A percentile compares a stretch with the other conserved stretches of the same genome.
phyloP scores from a whole-genome alignment of 2,888 invertebrate species.

The Galerucella pusilla region DNA sequence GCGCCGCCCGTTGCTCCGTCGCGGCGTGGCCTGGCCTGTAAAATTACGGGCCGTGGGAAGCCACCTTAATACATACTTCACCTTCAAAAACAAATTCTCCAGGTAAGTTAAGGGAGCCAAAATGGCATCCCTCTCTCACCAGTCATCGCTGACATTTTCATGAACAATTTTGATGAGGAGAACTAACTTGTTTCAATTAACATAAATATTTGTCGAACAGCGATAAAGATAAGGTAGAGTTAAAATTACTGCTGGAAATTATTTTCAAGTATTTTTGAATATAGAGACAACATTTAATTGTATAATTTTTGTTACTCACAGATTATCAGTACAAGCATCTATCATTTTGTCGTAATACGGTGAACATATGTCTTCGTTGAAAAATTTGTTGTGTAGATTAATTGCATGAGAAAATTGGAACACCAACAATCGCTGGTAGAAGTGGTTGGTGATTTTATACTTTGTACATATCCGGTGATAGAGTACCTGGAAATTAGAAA shows the following conservation, averaged over 20 bases:
- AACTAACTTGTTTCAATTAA: too few relatives aligned
- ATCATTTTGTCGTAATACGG: conserved; percentile 69
- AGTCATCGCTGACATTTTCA: too few relatives aligned
- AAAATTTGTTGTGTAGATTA: conserved; percentile 68
- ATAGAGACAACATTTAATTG: background rate
- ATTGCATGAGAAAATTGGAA: conserved; percentile 69
- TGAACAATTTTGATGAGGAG: too few relatives aligned
- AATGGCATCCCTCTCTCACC: too few relatives aligned
- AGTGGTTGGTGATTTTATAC: conserved; percentile 46
- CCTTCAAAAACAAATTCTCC: too few relatives aligned
- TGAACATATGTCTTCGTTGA: conserved; percentile 69
- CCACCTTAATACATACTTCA: too few relatives aligned
- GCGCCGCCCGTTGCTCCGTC: too few relatives aligned
- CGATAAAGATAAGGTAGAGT: too few relatives aligned
- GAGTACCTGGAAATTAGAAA: conserved; percentile 40
- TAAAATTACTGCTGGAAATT: background rate
- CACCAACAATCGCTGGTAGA: conserved; percentile 66
- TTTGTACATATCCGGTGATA: conserved; percentile 42
- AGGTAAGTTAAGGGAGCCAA: too few relatives aligned
- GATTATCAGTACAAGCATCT: conserved; percentile 66
- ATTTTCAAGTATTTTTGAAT: background rate
- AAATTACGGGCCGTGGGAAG: too few relatives aligned
- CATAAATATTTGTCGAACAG: too few relatives aligned
- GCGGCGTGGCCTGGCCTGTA: too few relatives aligned
- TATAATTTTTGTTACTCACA: conserved; percentile 62